Evolutionary conservation across 2,113 vertebrate genomes (phyloP), one percentile per base, ranked within the genome.

Genomic region (Oreocharis arfaki): DNA sequence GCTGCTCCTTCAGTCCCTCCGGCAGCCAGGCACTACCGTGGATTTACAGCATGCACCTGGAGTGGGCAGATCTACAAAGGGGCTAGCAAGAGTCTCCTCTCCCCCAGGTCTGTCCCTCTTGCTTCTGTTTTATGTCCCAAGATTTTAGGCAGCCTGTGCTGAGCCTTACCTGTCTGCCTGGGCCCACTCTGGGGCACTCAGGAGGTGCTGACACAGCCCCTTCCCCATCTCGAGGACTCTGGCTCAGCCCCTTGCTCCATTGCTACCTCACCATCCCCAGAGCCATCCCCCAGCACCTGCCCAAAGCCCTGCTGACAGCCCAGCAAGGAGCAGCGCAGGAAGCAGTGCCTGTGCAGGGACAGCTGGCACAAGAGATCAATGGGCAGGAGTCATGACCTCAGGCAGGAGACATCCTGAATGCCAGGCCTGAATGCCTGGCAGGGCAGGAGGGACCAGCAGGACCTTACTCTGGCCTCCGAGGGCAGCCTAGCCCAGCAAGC

Each of bases 11-110:
- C 3, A 37, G 63, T 30, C 30, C 18, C 64, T 39, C 30, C 3
- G 1, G 65, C 70, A 87, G 64, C 42, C 50, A 53, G 33, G 63
- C 87, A 44, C 61, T 87, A 30, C 37, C 1, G 0, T 3, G 28
- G 61, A 53, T 68, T 59, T 49, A 41, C 6, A 41, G 46, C 1
- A 3, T 1, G 1, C 3, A 6, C 71, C 63, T 59, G 0, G 2
- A 61, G 30, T 0, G 0, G 39, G 67, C 13, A 13, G 46, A 55
- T 11, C 50, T 49, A 37, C 0, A 28, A 28, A n/a, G 33, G 2
- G 27, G 28, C 50, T 67, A 46, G 28, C 26, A 35, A 37, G 33
- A 46, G 21, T 42, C 44, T 61, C 52, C 39, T n/a, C n/a, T 60
- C 9, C 32, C 49, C 26, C 10, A 1, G 11, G 10, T 41, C 16